A percentile compares a stretch with the other conserved stretches of the same genome.
These are phyloP conservation scores for Heteronetta atricapilla DNA, from an alignment of 2,113 vertebrate genomes.

Conservation along the genomic window DNA sequence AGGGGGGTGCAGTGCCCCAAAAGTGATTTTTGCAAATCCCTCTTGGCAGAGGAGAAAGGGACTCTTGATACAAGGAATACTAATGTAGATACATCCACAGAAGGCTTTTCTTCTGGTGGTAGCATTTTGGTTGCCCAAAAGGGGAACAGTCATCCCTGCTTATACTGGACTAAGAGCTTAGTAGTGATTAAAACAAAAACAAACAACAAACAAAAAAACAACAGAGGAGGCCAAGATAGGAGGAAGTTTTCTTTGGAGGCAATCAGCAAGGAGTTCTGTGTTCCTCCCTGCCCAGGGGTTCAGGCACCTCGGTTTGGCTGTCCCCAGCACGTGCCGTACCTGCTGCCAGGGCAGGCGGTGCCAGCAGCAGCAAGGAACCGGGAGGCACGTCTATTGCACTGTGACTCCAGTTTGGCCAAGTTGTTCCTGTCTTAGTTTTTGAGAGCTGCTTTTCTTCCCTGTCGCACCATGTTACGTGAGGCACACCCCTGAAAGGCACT, in stretches of 20 bases:
- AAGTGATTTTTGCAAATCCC: not conserved
- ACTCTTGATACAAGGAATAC: not conserved
- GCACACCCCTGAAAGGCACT: accelerated
- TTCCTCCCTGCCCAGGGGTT: not conserved
- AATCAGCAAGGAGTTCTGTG: not conserved
- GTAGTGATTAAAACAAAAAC: too few species aligned
- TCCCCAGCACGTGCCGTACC: not conserved
- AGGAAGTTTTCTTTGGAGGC: not conserved
- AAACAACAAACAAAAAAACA: too few species aligned
- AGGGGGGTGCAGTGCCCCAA: not conserved
- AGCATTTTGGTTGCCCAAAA: not conserved
- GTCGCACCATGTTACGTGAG: not conserved
- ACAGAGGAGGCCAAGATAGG: not conserved
- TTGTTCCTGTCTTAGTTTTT: not conserved
- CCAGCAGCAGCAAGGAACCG: too few species aligned
- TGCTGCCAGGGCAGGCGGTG: not conserved
- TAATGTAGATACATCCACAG: not conserved
- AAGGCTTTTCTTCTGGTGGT: not conserved
- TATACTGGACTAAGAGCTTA: not conserved
- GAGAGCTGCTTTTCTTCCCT: not conserved
- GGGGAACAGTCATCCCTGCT: not conserved
- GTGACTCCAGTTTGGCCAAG: not conserved
- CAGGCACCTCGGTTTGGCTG: not conserved
- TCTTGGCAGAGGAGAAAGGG: not conserved
- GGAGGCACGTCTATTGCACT: not conserved